These are phyloP conservation scores for Oscheius sp. DNA, from an alignment of 2,888 invertebrate genomes.

Conservation along the genomic window DNA sequence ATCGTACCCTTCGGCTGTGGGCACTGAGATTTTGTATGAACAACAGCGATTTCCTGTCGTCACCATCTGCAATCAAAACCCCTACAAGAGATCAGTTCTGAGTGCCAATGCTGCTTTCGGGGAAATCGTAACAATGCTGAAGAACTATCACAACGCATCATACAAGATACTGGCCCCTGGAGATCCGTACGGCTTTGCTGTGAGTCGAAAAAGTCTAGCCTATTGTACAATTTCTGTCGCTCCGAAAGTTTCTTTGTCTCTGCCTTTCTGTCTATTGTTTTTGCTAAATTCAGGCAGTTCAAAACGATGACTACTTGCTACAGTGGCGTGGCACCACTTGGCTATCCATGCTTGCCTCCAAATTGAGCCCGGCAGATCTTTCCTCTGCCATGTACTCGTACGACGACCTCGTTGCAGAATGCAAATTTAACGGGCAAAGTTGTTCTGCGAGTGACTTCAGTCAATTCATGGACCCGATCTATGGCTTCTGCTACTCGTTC, in stretches of 20 bases:
- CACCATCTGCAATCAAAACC: slow-evolving; percentile 62
- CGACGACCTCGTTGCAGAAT: slow-evolving; percentile 54
- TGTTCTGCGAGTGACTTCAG: slow-evolving; percentile 50
- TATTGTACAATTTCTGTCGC: not conserved
- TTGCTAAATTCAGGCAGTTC: slow-evolving; percentile 34
- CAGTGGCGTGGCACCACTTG: slow-evolving; percentile 19
- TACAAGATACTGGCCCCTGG: slow-evolving; percentile 19
- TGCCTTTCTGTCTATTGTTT: too few relatives aligned
- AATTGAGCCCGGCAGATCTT: slow-evolving; percentile 35
- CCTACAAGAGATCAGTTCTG: slow-evolving; percentile 52
- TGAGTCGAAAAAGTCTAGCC: not conserved
- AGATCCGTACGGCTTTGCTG: slow-evolving; percentile 32
- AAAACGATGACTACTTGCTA: slow-evolving; percentile 38
- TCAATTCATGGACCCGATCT: slow-evolving; percentile 51
- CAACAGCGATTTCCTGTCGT: slow-evolving; percentile 59
- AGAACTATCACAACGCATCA: slow-evolving; percentile 37
- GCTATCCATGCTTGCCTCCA: slow-evolving; percentile 38
- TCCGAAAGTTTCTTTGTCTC: not conserved
- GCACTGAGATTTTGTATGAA: slow-evolving; percentile 51
- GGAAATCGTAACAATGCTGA: slow-evolving; percentile 44
- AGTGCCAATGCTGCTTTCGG: slow-evolving; percentile 37
- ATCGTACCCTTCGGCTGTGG: slow-evolving; percentile 49
- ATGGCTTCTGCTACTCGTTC: slow-evolving; percentile 58
- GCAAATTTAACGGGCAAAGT: slow-evolving; percentile 49
- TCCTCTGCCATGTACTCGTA: slow-evolving; percentile 47